A percentile compares a stretch with the other conserved stretches of the same genome.
These are phyloP conservation scores for honey bee (Apis mellifera) DNA, from an alignment of 1,140 invertebrate species.

Conservation along the genomic window DNA sequence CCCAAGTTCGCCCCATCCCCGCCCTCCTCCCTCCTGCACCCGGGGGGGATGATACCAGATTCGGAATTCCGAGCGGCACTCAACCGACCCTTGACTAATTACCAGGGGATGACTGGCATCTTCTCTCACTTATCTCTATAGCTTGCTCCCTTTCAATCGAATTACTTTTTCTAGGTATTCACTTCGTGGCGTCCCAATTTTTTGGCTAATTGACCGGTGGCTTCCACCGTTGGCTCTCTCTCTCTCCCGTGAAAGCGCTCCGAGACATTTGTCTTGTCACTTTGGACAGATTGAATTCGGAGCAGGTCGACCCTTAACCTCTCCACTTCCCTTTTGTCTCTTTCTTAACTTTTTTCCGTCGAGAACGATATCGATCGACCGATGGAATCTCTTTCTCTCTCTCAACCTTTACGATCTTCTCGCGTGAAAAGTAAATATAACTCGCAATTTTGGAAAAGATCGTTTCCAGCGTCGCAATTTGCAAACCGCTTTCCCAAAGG, in stretches of 20 bases:
- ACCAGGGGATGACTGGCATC: conserved; percentile 79
- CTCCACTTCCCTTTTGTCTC: not conserved
- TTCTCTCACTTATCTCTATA: conserved; percentile 79
- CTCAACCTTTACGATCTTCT: no score
- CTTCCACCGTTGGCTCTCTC: conserved; percentile 12
- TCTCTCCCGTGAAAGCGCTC: conserved; percentile 54
- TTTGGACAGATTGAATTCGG: conserved; percentile 68
- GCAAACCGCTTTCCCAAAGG: conserved; percentile 5
- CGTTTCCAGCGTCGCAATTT: conserved; percentile 1
- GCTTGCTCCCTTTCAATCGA: conserved; percentile 75
- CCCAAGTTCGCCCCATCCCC: conserved; percentile 1
- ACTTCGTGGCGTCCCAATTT: conserved; percentile 75
- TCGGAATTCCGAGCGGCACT: conserved; percentile 63
- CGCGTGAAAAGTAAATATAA: no score
- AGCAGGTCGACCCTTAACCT: conserved; percentile 42
- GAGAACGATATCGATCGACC: not conserved
- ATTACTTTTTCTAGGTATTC: conserved; percentile 78
- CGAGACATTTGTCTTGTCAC: conserved; percentile 73
- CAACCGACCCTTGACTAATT: conserved; percentile 79
- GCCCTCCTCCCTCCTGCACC: not conserved
- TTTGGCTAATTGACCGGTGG: conserved; percentile 79
- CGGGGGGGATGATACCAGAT: conserved; percentile 56
- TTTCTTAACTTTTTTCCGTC: conserved; percentile 40
- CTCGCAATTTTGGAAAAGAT: not conserved
- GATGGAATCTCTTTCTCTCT: no score